phyloP scores from a whole-genome alignment of 2,888 invertebrate genomes.

The Leucophenga maculata region DNA sequence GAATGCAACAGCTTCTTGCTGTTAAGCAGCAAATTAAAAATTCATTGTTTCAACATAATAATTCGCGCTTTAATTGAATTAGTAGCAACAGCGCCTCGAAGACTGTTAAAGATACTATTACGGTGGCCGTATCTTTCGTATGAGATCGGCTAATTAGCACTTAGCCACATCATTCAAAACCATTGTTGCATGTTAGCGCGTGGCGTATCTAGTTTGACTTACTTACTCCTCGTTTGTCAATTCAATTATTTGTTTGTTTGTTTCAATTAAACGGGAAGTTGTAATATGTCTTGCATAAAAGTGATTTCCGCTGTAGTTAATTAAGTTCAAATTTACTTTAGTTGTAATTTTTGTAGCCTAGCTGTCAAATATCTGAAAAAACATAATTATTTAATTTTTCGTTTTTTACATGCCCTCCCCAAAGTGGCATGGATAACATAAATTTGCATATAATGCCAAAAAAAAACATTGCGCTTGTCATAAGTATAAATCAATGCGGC shows the following conservation, averaged over 20 bases:
- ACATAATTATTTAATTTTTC: neutral
- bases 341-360: neutral
- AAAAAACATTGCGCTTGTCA: neutral
- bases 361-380: neutral
- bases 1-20: neutral
- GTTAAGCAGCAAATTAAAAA: slow-evolving; percentile 15
- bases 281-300: slow-evolving; percentile 12
- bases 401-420: too few species aligned
- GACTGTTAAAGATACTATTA: neutral
- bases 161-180: neutral
- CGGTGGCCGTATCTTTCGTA: neutral
- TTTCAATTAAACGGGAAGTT: slow-evolving; percentile 17
- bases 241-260: neutral
- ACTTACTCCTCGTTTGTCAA: too few species aligned
- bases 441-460: slow-evolving; percentile 1
- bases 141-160: neutral
- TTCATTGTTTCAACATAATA: slow-evolving; percentile 21
- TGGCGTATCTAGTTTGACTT: neutral
- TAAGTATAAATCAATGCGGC: slow-evolving; percentile 8
- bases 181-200: slow-evolving; percentile 5
- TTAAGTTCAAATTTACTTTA: neutral
- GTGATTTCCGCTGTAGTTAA: slow-evolving; percentile 11
- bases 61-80: slow-evolving; percentile 53
- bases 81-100: slow-evolving; percentile 44
- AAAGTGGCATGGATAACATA: neutral